Evolutionary conservation across 2,888 invertebrate genomes (phyloP), one percentile per base, ranked within the genome.

Genomic region (Kryphioiulus occultus): DNA sequence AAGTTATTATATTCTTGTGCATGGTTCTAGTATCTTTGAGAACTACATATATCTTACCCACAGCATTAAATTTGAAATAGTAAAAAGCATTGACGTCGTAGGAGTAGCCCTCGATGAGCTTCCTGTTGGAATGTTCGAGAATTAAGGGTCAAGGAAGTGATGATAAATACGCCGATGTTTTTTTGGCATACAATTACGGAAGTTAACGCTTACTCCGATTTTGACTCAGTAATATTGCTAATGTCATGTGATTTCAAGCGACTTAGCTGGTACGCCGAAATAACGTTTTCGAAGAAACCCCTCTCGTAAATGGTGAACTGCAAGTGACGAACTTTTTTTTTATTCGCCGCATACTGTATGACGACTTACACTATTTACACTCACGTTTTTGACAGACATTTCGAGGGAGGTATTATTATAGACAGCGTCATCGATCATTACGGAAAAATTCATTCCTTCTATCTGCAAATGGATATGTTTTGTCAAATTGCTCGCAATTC

Each of bases 11-110:
- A n/a, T n/a, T n/a, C n/a, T n/a, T n/a, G n/a, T 85, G 85, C 42
- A 42, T 17, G 22, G 59, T 19, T 88, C 47, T 53, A 26, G 5
- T 7, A 26, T 30, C 17, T 12, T 19, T 5, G 17, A 7, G 39
- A 7, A 15, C n/a, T 86, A 9, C 15, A 0, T n/a, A n/a, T 9
- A 0, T 86, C 86, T 88, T 91, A 93, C 93, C 93, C 89, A 93
- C 92, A 87, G 92, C 92, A 90, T 93, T 93, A 84, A 93, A 91
- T 86, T 92, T 92, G n/a, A 92, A 92, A 89, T 93, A 92, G 90
- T 93, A 93, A 90, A 93, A 93, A 35, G 93, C 93, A 90, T 92
- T 93, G 82, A 93, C 92, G 19, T 92, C 91, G 90, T 92, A 93
- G 0, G 93, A 93, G 88, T 42, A 44, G 17, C 26, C 44, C 59